Evolutionary conservation across 2,113 vertebrate genomes (phyloP), one percentile per base, ranked within the genome.

Genomic region (Dasyurus viverrinus): DNA sequence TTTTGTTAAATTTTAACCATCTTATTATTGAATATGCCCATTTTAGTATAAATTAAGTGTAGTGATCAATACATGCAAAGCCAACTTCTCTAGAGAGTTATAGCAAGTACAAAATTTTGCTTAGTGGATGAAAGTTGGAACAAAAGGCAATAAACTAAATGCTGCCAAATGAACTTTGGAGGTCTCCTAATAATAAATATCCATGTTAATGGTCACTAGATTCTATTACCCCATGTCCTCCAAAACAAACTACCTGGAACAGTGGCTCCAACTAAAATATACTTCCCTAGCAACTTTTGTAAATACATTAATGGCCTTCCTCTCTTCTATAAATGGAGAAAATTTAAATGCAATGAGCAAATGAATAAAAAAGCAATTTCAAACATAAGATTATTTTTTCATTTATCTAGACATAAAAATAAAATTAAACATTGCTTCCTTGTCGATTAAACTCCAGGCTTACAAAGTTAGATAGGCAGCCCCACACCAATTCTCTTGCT

Each of bases 401-500:
- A 36, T 84, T 16, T 91, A 48, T 90, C 16, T 30, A 2, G 92
- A 8, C 25, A 12, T 89, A 46, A n/a, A 93, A 91, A 93, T 89
- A 22, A 24, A 97, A 19, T 90, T 94, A 93, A 96, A 9, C 57
- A 91, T 96, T 68, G 53, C 10, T 93, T 95, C 92, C 22, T 92
- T 92, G 2, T 54, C 57, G 94, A 48, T 96, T 97, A 94, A 96
- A 94, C 91, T 93, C 92, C 23, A 92, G n/a, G 91, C 68, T 92
- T 93, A 84, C 93, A 97, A 96, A 97, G 95, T 97, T 94, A 96
- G 68, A n/a, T 92, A 60, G 26, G 48, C 30, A 92, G 91, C 97
- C 96, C 96, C 89, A 91, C 93, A 95, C 91, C 96, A 84, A 60
- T 90, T 96, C 89, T n/a, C n/a, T 93, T 95, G 57, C 93, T 95